A percentile compares a stretch with the other conserved stretches of the same genome.
Evolutionary conservation across 2,113 vertebrate species (phyloP).

Genomic region (Entosphenus tridentatus): DNA sequence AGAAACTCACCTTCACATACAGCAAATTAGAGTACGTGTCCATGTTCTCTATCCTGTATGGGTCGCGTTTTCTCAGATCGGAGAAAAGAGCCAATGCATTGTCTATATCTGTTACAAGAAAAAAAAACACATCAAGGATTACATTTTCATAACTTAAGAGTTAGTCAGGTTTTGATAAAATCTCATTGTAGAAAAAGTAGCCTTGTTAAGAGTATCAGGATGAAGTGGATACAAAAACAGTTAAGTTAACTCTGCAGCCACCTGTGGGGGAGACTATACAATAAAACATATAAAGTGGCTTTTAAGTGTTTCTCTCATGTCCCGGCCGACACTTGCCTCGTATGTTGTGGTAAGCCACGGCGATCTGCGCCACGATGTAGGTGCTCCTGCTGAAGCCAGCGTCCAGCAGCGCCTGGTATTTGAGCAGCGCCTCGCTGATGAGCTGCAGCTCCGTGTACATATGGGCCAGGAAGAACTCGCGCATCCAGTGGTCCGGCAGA

Average conservation of each 20-base stretch:
- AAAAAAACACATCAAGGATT: too few relatives aligned
- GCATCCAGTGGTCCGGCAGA: constrained; percentile 86
- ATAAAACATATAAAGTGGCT: too few relatives aligned
- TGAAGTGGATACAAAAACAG: too few relatives aligned
- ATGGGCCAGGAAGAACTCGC: constrained; percentile 95
- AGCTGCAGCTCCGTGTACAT: constrained; percentile 95
- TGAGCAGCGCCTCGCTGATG: constrained; percentile 89
- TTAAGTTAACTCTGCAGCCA: too few relatives aligned
- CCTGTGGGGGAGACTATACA: too few relatives aligned
- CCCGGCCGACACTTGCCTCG: constrained; percentile 31
- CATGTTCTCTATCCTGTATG: constrained; percentile 97
- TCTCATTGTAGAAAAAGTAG: too few relatives aligned
- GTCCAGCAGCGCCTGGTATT: constrained; percentile 86
- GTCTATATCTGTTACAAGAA: constrained; percentile 51
- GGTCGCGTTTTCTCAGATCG: constrained; percentile 74
- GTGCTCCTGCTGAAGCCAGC: constrained; percentile 92
- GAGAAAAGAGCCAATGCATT: constrained; percentile 88
- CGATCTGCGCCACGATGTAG: constrained; percentile 94
- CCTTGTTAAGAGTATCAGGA: too few relatives aligned
- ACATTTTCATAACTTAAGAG: too few relatives aligned
- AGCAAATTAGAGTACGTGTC: constrained; percentile 94
- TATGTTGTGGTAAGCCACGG: constrained; percentile 95
- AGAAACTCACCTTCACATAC: constrained; percentile 60
- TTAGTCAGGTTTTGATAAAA: too few relatives aligned
- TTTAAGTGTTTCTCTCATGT: too few relatives aligned